Conservation (phyloP, 2,797 vertebrate species). For the Nannoperca australis region DNA sequence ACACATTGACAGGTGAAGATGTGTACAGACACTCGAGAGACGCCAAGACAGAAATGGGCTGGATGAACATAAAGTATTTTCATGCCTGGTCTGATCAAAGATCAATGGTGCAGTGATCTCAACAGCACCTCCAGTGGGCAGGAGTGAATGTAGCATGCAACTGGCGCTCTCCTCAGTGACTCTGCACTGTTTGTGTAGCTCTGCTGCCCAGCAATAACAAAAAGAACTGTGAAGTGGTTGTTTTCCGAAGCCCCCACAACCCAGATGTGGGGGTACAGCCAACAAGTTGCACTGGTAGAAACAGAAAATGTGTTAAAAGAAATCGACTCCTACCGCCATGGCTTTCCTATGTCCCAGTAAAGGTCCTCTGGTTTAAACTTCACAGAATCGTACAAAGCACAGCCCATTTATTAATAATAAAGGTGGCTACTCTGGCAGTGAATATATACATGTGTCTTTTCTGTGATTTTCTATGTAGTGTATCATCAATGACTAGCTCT, state of each 20-base stretch:
- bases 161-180: slow-evolving; percentile 73
- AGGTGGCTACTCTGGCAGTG: not conserved
- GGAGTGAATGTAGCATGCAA: slow-evolving; percentile 83
- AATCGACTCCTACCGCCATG: slow-evolving; percentile 73
- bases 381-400: slow-evolving; percentile 6
- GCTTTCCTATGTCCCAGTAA: slow-evolving; percentile 70
- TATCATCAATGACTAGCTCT: slow-evolving; percentile 7
- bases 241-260: slow-evolving; percentile 71
- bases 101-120: slow-evolving; percentile 76
- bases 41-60: slow-evolving; percentile 74
- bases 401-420: slow-evolving; percentile 11
- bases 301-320: slow-evolving; percentile 85
- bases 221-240: slow-evolving; percentile 77
- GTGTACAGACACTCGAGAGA: slow-evolving; percentile 72
- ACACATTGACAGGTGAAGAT: slow-evolving; percentile 74
- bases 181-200: slow-evolving; percentile 74
- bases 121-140: slow-evolving; percentile 74
- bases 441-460: not conserved
- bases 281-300: slow-evolving; percentile 83
- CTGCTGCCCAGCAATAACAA: slow-evolving; percentile 67
- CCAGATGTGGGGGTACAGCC: slow-evolving; percentile 70
- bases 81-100: slow-evolving; percentile 80
- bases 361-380: slow-evolving; percentile 13
- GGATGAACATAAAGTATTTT: slow-evolving; percentile 68
- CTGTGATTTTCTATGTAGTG: slow-evolving; percentile 6